These are phyloP conservation scores for Polypterus bichir DNA, from an alignment of 2,113 vertebrate species.

Conservation along the genomic window DNA sequence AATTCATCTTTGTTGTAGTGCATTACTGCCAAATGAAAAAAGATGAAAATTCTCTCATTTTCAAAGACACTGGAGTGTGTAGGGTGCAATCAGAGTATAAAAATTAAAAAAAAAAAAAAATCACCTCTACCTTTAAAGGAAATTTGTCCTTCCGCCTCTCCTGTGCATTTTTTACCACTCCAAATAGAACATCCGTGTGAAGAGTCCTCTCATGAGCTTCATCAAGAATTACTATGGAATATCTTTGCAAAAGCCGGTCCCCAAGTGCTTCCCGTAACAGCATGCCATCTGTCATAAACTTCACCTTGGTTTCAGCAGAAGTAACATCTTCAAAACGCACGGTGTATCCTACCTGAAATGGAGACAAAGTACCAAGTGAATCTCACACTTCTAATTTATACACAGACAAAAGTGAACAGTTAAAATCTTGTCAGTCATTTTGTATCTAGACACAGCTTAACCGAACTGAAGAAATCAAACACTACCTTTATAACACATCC, in stretches of 20 bases:
- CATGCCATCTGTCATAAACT: slow-evolving; percentile 93
- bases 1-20: too few relatives aligned
- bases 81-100: too few relatives aligned
- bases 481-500: background rate
- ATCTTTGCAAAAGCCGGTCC: slow-evolving; percentile 72
- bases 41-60: too few relatives aligned
- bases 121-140: slow-evolving; percentile 58
- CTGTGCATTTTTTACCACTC: slow-evolving; percentile 80
- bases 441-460: background rate
- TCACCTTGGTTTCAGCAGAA: slow-evolving; percentile 69
- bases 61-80: too few relatives aligned
- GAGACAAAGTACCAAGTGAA: background rate
- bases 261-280: slow-evolving; percentile 81
- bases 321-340: slow-evolving; percentile 88
- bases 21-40: too few relatives aligned
- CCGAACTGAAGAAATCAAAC: background rate
- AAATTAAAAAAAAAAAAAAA: too few relatives aligned
- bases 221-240: slow-evolving; percentile 79
- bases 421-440: background rate
- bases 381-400: background rate
- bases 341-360: slow-evolving; percentile 73
- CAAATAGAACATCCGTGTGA: slow-evolving; percentile 88
- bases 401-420: background rate
- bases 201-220: slow-evolving; percentile 89
- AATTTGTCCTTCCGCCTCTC: slow-evolving; percentile 64